Base-by-base conservation (phyloP, 2,797 vertebrate genomes). In the Pygocentrus nattereri region DNA sequence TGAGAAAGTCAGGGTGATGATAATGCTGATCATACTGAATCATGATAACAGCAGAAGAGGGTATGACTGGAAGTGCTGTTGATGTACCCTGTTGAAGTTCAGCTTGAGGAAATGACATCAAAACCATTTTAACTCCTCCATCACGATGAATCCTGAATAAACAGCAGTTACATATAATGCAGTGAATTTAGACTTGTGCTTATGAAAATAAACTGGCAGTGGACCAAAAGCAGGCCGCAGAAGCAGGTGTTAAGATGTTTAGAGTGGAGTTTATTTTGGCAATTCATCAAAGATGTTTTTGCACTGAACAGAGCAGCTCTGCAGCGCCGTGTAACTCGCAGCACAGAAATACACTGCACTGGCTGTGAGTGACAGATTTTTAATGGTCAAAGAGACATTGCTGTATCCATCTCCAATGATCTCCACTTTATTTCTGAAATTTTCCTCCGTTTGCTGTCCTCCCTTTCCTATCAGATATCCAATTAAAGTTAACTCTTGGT, bases 311-410 rank as follows among this genome's bases (percentile, higher is more conserved):
- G 25, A 65, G 56, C 31, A 31, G 64, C 78, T 59, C 0, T 85
- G 7, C 4, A 38, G 2, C 79, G 88, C 84, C 90, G 91, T 92
- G 90, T 71, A 78, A 75, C 12, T 1, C 64, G 89, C 89, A n/a
- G 90, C 91, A 89, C 90, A 92, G 85, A 87, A 91, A 50, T 92
- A 93, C 0, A 92, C 69, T 0, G 80, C 87, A 67, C 82, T 91
- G 82, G 88, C 88, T 44, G 16, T 70, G 64, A 18, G 0, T 1
- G 0, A 52, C n/a, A 90, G 0, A 23, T 16, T 0, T 27, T 80
- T 23, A 23, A 85, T 80, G 19, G 47, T 88, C 54, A 92, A 76
- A 13, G 62, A 85, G 72, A 84, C 80, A 5, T 0, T 87, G 3
- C 79, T 0, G 4, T 2, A 61, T 87, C 79, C 79, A 47, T 62